phyloP scores from a whole-genome alignment of 2,113 vertebrate species.

The Euleptes europaea region DNA sequence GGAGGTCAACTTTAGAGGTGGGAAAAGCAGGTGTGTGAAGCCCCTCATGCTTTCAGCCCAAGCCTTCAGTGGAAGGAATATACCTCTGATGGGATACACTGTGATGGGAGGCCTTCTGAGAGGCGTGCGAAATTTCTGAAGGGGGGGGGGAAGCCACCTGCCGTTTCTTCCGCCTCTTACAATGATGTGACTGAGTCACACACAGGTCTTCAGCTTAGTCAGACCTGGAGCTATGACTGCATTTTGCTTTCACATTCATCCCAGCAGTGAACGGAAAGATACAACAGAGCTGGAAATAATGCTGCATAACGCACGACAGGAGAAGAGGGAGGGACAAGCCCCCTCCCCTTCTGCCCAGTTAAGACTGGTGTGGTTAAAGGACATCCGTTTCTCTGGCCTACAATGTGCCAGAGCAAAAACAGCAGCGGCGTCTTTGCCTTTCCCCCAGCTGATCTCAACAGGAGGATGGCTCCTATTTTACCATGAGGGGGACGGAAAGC shows the following conservation, averaged over 20 bases:
- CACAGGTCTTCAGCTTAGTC: neutral
- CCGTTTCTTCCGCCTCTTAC: neutral
- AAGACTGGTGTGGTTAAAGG: neutral
- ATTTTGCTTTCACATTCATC: slow-evolving; percentile 26
- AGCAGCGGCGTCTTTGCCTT: too few relatives aligned
- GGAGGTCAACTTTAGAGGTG: neutral
- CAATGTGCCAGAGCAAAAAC: neutral
- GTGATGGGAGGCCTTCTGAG: neutral
- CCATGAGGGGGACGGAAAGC: neutral
- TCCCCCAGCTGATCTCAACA: neutral
- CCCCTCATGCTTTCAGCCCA: neutral
- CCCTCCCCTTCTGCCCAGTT: neutral
- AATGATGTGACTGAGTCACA: slow-evolving; percentile 42
- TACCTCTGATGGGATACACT: neutral
- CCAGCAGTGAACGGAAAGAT: slow-evolving; percentile 3
- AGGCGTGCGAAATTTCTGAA: neutral
- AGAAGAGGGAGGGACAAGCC: neutral
- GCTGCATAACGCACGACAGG: fast-evolving
- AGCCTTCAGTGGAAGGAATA: neutral
- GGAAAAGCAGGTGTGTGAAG: neutral
- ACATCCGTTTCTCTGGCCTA: neutral
- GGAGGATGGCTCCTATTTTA: neutral
- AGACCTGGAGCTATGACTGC: neutral
- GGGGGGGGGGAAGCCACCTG: slow-evolving; percentile 14
- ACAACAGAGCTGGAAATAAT: neutral